These are phyloP conservation scores for Mustelus asterias DNA, from an alignment of 2,113 vertebrate genomes.

Conservation along the genomic window DNA sequence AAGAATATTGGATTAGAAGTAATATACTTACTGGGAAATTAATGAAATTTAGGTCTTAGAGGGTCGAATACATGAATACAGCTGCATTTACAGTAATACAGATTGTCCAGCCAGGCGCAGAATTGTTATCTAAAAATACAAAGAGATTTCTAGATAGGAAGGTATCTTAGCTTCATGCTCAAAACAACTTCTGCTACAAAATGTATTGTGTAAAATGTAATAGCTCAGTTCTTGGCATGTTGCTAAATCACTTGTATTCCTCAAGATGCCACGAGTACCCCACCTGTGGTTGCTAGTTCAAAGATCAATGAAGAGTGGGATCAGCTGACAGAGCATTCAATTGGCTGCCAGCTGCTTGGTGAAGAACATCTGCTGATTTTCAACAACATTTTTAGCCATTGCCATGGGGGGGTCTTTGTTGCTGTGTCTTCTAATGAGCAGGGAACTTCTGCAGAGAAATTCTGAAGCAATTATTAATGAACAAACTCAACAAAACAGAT, in stretches of 20 bases:
- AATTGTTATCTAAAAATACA: not conserved
- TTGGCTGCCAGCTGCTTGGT: conserved; percentile 29
- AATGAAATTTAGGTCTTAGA: not conserved
- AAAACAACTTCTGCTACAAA: not conserved
- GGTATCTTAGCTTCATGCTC: not conserved
- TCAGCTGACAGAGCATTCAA: conserved; percentile 4
- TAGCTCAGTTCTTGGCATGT: not conserved
- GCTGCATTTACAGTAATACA: not conserved
- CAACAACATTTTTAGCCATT: not conserved
- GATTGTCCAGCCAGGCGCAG: not conserved
- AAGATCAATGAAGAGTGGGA: conserved; percentile 28
- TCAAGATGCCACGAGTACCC: not conserved
- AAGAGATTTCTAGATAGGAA: not conserved
- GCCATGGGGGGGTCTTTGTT: not conserved
- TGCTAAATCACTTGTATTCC: conserved; percentile 21
- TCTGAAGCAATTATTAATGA: conserved; percentile 29
- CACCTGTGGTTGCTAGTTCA: not conserved
- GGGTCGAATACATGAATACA: not conserved
- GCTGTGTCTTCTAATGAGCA: not conserved
- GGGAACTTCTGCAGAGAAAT: not conserved
- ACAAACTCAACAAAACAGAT: conserved; percentile 26
- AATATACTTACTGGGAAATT: not conserved
- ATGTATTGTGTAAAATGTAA: not conserved
- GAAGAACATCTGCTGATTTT: conserved; percentile 26
- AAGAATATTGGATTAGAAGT: not conserved